Conservation (phyloP, 1,140 invertebrate species). For the Harlomillsia oculata region DNA sequence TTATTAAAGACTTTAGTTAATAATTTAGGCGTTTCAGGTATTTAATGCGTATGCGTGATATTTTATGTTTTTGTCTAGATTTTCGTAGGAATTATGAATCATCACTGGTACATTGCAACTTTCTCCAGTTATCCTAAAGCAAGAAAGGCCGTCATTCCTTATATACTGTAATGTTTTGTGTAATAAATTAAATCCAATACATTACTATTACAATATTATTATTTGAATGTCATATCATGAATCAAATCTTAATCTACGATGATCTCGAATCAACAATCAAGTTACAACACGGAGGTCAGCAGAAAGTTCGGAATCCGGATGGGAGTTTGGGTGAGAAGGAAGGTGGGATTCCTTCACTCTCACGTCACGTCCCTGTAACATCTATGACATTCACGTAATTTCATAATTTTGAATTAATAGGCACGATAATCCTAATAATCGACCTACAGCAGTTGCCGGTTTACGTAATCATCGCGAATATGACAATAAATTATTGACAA, state of each 20-base stretch:
- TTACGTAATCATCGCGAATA: too few relatives aligned
- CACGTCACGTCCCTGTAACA: too few relatives aligned
- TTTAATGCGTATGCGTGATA: neutral
- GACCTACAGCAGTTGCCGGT: neutral
- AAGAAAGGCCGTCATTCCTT: slow-evolving; percentile 61
- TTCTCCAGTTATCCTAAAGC: slow-evolving; percentile 67
- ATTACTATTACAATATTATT: neutral
- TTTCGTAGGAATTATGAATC: slow-evolving; percentile 58
- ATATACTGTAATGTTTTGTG: slow-evolving; percentile 14
- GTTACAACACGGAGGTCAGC: neutral
- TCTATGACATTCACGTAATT: too few relatives aligned
- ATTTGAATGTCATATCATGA: neutral
- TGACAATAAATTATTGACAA: too few relatives aligned
- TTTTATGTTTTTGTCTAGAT: slow-evolving; percentile 47
- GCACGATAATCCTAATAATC: neutral
- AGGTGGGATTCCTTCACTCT: too few relatives aligned
- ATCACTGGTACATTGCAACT: slow-evolving; percentile 67
- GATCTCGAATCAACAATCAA: neutral
- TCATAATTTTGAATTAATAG: neutral
- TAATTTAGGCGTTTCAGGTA: slow-evolving; percentile 6
- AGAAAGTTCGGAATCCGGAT: neutral
- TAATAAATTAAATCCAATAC: neutral
- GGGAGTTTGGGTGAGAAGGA: too few relatives aligned
- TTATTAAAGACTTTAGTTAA: slow-evolving; percentile 9
- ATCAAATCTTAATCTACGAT: neutral